Percentiles rank a stretch among this genome's conserved stretches.
These are phyloP conservation scores for Psettodes erumei DNA, from an alignment of 2,113 vertebrate species.

Conservation along the genomic window DNA sequence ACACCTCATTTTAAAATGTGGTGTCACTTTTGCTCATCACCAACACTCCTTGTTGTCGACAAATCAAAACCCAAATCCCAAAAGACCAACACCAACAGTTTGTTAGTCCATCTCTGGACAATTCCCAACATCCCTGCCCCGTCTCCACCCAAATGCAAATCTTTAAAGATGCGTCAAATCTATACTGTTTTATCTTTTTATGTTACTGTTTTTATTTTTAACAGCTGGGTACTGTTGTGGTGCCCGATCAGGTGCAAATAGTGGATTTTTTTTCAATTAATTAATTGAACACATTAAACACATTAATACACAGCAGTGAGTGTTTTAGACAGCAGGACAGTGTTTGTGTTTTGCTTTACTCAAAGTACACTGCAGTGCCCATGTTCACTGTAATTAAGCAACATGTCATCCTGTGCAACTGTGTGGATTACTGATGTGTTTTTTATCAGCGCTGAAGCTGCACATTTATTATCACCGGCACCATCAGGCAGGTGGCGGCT, in stretches of 20 bases:
- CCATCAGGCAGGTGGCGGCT: background rate
- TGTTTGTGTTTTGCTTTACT: background rate
- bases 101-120: background rate
- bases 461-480: background rate
- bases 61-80: background rate
- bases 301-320: background rate
- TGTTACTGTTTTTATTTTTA: background rate
- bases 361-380: too few species aligned
- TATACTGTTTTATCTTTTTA: too few species aligned
- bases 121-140: background rate
- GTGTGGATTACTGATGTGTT: background rate
- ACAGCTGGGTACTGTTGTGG: too few species aligned
- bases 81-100: background rate
- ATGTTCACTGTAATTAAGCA: background rate
- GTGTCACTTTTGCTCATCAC: background rate
- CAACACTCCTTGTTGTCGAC: background rate
- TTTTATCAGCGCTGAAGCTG: background rate
- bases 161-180: background rate
- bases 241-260: background rate
- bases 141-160: background rate
- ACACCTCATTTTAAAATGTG: background rate
- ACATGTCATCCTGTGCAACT: background rate
- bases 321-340: background rate
- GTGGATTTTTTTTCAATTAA: background rate
- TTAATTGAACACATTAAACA: too few species aligned